phyloP scores from a whole-genome alignment of 64 coral and sea anemone species.

The Porites australiensis region DNA sequence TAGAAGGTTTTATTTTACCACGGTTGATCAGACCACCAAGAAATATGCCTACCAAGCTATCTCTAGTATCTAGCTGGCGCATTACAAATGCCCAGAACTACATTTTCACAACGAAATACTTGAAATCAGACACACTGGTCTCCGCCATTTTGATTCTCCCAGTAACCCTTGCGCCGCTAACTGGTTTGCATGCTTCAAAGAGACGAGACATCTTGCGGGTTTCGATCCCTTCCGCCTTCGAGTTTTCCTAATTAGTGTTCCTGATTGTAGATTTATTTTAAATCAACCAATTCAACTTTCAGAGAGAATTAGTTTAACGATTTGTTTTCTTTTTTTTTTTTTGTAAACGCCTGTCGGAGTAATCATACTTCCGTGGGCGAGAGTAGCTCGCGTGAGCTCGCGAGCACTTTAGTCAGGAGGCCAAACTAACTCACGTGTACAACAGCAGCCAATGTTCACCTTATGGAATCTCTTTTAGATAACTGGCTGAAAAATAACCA shows the following conservation, averaged over 20 bases:
- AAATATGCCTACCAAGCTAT: background rate
- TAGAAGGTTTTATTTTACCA: no score
- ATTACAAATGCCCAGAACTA: slow-evolving; percentile 21
- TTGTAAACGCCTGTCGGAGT: no score
- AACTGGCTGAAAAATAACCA: slow-evolving; percentile 9
- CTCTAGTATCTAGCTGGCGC: background rate
- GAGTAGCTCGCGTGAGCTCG: no score
- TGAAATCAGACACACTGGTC: background rate
- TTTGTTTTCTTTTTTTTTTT: no score
- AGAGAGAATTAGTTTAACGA: no score
- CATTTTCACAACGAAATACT: background rate
- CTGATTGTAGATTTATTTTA: no score
- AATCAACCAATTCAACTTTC: no score
- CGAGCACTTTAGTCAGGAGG: no score
- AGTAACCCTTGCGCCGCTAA: slow-evolving; percentile 16
- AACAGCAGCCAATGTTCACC: slow-evolving; percentile 10
- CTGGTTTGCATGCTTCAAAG: slow-evolving; percentile 35
- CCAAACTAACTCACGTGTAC: background rate
- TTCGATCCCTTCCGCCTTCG: background rate
- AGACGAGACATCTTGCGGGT: background rate
- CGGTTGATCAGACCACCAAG: background rate
- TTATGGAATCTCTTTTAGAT: slow-evolving; percentile 14
- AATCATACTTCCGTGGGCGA: no score
- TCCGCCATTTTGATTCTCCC: slow-evolving; percentile 32
- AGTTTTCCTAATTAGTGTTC: no score